Evolutionary conservation across 2,113 vertebrate genomes (phyloP).

Genomic region (Colaptes auratus): DNA sequence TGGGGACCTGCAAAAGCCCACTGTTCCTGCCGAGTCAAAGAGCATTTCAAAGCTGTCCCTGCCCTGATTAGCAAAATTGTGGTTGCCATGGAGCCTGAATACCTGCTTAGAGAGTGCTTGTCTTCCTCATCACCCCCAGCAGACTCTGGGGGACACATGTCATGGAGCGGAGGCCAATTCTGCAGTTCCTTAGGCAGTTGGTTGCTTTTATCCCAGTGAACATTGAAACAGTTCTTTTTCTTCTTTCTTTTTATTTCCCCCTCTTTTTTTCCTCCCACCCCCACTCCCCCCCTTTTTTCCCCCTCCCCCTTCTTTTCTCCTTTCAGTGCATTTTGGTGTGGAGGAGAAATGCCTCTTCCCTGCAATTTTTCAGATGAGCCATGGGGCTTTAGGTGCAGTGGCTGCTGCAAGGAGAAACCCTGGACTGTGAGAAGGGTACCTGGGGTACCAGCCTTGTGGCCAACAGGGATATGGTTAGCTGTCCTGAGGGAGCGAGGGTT

Average conservation of each 20-base stretch:
- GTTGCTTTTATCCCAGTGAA: not conserved
- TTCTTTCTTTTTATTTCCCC: too few species aligned
- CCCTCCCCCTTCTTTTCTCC: not conserved
- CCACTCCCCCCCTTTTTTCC: too few species aligned
- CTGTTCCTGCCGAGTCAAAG: not conserved
- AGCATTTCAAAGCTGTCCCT: not conserved
- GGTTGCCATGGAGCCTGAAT: constrained; percentile 33
- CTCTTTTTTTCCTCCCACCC: too few species aligned
- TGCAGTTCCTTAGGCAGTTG: not conserved
- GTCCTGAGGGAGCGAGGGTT: not conserved
- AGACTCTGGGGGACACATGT: not conserved
- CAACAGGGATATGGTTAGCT: not conserved
- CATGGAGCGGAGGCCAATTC: not conserved
- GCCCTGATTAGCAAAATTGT: constrained; percentile 36
- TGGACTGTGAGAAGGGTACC: not conserved
- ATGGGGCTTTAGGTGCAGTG: not conserved
- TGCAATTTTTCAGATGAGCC: not conserved
- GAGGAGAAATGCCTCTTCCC: not conserved
- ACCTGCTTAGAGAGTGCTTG: not conserved
- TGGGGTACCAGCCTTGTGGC: too few species aligned
- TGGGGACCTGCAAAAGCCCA: not conserved
- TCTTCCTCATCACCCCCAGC: not conserved
- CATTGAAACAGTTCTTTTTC: not conserved
- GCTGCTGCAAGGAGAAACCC: not conserved
- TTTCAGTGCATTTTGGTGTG: not conserved